These are phyloP conservation scores for Cylloceria caligata DNA, from an alignment of 2,888 invertebrate species.

Conservation along the genomic window DNA sequence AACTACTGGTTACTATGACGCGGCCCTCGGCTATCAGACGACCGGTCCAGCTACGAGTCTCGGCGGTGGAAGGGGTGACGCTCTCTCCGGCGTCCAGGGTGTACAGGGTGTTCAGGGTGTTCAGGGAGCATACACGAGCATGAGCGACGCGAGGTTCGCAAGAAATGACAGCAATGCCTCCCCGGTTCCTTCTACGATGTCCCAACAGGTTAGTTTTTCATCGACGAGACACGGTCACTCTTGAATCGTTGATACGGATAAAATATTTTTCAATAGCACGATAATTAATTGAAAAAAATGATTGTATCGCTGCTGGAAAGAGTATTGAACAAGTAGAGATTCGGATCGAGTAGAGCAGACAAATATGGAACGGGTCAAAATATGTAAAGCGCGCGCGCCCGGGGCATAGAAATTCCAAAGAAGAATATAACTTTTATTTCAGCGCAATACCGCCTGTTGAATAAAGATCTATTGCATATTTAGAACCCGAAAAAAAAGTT, in stretches of 20 bases:
- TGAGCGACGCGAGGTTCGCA: slow-evolving; percentile 90
- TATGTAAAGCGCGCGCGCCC: not conserved
- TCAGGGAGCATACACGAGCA: slow-evolving; percentile 87
- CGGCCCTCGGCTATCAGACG: slow-evolving; percentile 89
- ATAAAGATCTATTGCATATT: slow-evolving; percentile 1
- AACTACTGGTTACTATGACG: slow-evolving; percentile 89
- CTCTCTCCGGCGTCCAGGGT: slow-evolving; percentile 87
- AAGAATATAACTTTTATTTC: not conserved
- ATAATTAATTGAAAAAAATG: no score
- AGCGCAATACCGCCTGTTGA: no score
- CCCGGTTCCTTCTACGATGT: slow-evolving; percentile 91
- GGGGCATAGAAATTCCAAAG: no score
- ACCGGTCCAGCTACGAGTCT: slow-evolving; percentile 88
- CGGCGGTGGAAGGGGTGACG: slow-evolving; percentile 89
- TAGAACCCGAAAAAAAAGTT: not conserved
- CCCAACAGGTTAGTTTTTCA: slow-evolving; percentile 87
- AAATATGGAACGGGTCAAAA: slow-evolving; percentile 14
- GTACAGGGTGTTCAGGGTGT: slow-evolving; percentile 83
- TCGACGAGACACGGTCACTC: no score
- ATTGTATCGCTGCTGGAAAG: no score
- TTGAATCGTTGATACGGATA: no score
- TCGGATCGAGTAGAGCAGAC: not conserved
- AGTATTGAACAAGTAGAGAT: no score
- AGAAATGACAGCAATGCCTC: slow-evolving; percentile 93
- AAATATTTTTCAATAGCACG: no score